Evolutionary conservation across 2,888 invertebrate species (phyloP), one percentile per base, ranked within the genome.

Genomic region (Hymenopus coronatus): DNA sequence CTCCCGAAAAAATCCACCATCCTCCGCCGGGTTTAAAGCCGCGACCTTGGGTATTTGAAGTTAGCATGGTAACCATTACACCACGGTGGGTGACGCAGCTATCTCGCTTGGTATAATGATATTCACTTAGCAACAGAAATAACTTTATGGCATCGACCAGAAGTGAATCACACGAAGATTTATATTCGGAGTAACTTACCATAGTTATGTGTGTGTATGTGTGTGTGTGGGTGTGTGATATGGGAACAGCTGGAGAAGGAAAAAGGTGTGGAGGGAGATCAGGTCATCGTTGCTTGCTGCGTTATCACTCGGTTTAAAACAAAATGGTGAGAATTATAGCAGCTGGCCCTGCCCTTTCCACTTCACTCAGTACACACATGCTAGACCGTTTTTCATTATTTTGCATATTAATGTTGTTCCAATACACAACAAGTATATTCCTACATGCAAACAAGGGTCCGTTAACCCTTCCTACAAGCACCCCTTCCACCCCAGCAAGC

Each of bases 371-470:
- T 54, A 83, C 87, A 46, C 82, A 40, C 40, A 89, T 84, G 28
- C 89, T 82, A 70, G 28, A 83, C 84, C 89, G 89, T 88, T 90
- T 87, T 88, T 89, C 87, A 90, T 90, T 89, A 88, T 89, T 89
- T 87, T 90, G 90, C 89, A 88, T 89, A 89, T 90, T 90, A 88
- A 88, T 88, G 88, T 88, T 82, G 84, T 88, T 88, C 87, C 88
- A 84, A 86, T 87, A 84, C 88, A 85, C 88, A 70, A 88, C 88
- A 85, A 70, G 83, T 88, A 28, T 15, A 70, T 70, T 28, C 28
- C 8, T 82, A 40, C 83, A 33, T 82, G 82, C 46, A 82, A 88
- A 88, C 83, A 46, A 82, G 84, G 40, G 46, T 28, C 84, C 12
- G 54, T 70, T 70, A 70, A 70, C 54, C 54, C 54, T 15, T 40